Base-by-base conservation (phyloP, 2,113 vertebrate species). In the Crotalus horridus region DNA sequence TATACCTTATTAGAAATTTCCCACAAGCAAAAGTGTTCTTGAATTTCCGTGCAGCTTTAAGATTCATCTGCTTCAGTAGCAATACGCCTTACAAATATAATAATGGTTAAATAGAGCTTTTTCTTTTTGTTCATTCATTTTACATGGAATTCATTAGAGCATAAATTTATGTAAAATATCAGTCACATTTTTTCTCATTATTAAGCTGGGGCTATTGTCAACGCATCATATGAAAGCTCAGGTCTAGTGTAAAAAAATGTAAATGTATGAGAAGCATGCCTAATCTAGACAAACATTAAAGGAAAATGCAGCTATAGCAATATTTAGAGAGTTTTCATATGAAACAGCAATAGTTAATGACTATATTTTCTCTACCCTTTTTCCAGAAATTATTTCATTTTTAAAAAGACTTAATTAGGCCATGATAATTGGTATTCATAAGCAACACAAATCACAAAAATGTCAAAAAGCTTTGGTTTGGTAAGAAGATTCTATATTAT, bases 1-100 rank as follows among this genome's bases (percentile, higher is more conserved):
- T 29, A 9, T 54, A 4, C 88, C 89, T 91, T 85, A n/a, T 54
- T 95, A 93, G 23, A 48, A 91, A 10, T 26, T n/a, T 94, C 91
- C n/a, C 4, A 93, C 0, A 91, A 46, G 90, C 92, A n/a, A 81
- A 94, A 91, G 56, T 92, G 2, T 3, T 91, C 1, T 23, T 91
- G 1, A 39, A 81, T 53, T 95, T 94, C 8, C 5, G n/a, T 21
- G 0, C 2, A 93, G 17, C 89, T 93, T 95, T 55, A 91, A 81
- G 69, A 1, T 15, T 3, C 33, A 51, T 48, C 48, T 87, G 1
- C 69, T 95, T 95, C 15, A 88, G 93, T 24, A 89, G 0, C 2
- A 81, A 53, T 1, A 48, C 93, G 1, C 17, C 17, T 85, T 92
- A 93, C 64, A 92, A 61, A 91, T 29, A 15, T 3, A 93, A 85